Base-by-base conservation (phyloP, 2,888 invertebrate genomes). In the Luperina nickerlii region DNA sequence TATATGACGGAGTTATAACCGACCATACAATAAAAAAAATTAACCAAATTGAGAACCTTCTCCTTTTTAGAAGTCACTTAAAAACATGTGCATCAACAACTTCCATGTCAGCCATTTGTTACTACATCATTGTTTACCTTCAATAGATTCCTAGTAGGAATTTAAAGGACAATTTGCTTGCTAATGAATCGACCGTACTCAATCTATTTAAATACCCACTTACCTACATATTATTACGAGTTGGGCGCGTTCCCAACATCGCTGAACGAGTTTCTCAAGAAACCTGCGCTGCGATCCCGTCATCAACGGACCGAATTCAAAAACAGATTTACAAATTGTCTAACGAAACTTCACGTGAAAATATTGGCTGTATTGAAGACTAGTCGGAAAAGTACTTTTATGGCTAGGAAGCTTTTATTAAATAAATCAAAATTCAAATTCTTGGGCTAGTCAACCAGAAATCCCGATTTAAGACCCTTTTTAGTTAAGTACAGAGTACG, bases 131-230 rank as follows among this genome's bases (percentile, higher is more conserved):
- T 86, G 79, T 87, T 88, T 84, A 84, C 81, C 73, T 81, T 81
- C 70, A 71, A 82, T 78, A 88, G 84, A 90, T 88, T 87, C 87
- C 81, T 90, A 88, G 81, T 80, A 78, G 62, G 73, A 78, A 91
- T 90, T 90, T 91, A 87, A 91, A 87, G 90, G 88, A 90, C 91
- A 91, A 92, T 92, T 92, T 92, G 88, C 89, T 91, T 86, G 88
- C 86, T 92, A 93, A 93, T 93, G 90, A 92, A 90, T 82, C 85
- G 86, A 89, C 88, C 91, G 90, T 91, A 90, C 88, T 86, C 87
- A 86, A 87, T 88, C 88, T 88, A 84, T 79, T 88, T 83, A 88
- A 89, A 85, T 88, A 81, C 85, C 88, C 84, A 89, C 87, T 91
- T 87, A 87, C 88, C 90, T 87, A 87, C 87, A 90, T 90, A 86